Conservation (phyloP, 1,140 invertebrate genomes). For the Diuraphis noxia region DNA sequence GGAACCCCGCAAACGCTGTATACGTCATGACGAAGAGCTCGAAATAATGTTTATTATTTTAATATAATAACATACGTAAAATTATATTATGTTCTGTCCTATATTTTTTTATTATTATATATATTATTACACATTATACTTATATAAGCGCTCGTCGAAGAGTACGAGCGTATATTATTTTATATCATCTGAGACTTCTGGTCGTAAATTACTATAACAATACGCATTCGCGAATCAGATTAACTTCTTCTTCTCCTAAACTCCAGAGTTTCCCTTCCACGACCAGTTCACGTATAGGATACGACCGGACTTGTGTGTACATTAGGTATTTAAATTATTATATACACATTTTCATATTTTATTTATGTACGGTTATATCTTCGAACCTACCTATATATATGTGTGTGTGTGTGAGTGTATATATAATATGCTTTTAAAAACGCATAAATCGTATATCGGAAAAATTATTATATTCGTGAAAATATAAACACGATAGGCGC, state of each 20-base stretch:
- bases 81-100: neutral
- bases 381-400: neutral
- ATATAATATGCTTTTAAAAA: neutral
- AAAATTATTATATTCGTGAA: neutral
- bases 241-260: neutral
- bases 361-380: neutral
- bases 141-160: neutral
- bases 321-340: too few species aligned
- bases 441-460: neutral
- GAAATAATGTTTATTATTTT: constrained; percentile 10
- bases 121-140: neutral
- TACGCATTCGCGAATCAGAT: constrained; percentile 3
- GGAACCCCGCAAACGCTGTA: neutral
- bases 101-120: neutral
- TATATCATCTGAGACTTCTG: constrained; percentile 1
- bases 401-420: neutral
- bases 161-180: neutral
- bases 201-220: constrained; percentile 31
- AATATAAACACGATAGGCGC: constrained; percentile 7
- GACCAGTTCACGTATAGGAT: neutral
- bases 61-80: neutral
- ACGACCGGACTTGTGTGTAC: neutral
- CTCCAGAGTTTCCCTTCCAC: neutral
- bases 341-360: neutral
- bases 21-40: neutral